phyloP scores from a whole-genome alignment of 1,140 invertebrate genomes.

The Amphibalanus amphitrite region DNA sequence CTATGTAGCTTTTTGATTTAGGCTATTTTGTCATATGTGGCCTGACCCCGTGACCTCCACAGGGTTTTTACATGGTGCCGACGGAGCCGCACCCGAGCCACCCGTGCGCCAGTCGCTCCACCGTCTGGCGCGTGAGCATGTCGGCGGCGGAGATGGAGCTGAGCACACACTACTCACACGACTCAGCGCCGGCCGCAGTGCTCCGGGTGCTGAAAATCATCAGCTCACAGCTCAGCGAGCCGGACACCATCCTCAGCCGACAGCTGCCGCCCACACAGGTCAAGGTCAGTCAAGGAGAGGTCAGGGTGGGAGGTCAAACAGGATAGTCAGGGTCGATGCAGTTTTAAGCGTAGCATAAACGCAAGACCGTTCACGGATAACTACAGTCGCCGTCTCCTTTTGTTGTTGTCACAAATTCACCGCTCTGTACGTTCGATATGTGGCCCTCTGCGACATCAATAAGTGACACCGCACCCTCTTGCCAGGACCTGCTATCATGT shows the following conservation, averaged over 20 bases:
- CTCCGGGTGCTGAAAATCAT: slow-evolving; percentile 23
- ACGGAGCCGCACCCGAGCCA: neutral
- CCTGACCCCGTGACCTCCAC: no score
- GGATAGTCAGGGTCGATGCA: no score
- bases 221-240: slow-evolving; percentile 22
- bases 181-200: slow-evolving; percentile 25
- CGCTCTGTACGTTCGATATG: no score
- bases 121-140: slow-evolving; percentile 24
- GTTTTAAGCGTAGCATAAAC: no score
- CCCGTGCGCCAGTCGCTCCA: neutral
- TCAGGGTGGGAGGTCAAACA: neutral
- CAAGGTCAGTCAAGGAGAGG: neutral
- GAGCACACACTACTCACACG: slow-evolving; percentile 31
- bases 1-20: no score
- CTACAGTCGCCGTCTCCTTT: no score
- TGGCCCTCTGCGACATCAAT: no score
- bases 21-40: no score
- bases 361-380: no score
- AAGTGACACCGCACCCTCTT: no score
- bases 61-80: neutral
- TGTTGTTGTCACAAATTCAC: no score
- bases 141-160: slow-evolving; percentile 34
- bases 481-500: slow-evolving; percentile 28
- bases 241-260: slow-evolving; percentile 1
- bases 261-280: neutral